Evolutionary conservation across 2,113 vertebrate species (phyloP), one percentile per base, ranked within the genome.

Genomic region (Burhinus bistriatus): DNA sequence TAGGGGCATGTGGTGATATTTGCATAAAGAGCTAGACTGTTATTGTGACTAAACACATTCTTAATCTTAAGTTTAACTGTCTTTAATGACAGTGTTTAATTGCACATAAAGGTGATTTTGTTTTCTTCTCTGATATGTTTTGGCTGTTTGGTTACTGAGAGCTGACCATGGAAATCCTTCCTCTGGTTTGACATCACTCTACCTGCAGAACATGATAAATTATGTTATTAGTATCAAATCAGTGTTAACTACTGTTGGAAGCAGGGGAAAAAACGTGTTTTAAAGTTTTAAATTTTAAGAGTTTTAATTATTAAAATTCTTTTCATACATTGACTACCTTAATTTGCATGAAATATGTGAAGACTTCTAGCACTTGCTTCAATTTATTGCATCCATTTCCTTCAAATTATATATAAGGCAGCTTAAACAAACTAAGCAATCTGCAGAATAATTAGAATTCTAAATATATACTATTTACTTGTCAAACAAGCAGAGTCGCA

Each of bases 281-380:
- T 54, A 62, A 73, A 78, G 20, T 64, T 90, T 94, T 62, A 84
- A 73, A 82, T 79, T 89, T 87, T 19, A 52, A 59, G 34, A 78
- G 3, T 42, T 40, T 97, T 91, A 87, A 89, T 95, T 87, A 95
- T 89, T 94, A 40, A 93, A 87, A 34, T 2, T 36, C 6, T 95
- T 87, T 89, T 94, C 34, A 45, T 85, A 49, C 19, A 87, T 3
- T 76, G 30, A 69, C 61, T 92, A 34, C 30, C 54, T 89, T 91
- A 89, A 91, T 95, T 96, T 95, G 36, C 78, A 85, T 89, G 10
- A 90, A 82, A 87, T 82, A 89, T 91, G 25, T 89, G 65, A 86
- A 64, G 57, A 29, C 11, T 92, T 83, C 11, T 26, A 83, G 8
- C 34, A 69, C 19, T 91, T 92, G 3, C 34, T 64, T 81, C 61